A percentile compares a stretch with the other conserved stretches of the same genome.
Conservation (phyloP, 2,797 vertebrate species). For the Pangasius macronema region DNA sequence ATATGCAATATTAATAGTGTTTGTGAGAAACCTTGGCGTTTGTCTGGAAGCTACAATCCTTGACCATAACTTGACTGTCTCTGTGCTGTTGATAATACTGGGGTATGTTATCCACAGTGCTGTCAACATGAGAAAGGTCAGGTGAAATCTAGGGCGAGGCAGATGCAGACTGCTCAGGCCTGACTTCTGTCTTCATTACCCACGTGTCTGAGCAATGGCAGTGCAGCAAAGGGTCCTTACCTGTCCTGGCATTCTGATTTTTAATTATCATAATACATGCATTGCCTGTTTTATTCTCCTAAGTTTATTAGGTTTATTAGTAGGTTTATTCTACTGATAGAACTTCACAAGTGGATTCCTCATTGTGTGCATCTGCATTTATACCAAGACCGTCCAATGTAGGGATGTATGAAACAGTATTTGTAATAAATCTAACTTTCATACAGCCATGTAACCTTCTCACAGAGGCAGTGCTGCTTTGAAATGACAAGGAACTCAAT, state of each 20-base stretch:
- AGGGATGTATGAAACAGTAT: not conserved
- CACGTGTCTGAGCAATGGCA: not conserved
- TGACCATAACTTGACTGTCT: conserved; percentile 14
- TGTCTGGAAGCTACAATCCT: conserved; percentile 4
- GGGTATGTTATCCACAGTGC: conserved; percentile 5
- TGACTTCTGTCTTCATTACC: conserved; percentile 19
- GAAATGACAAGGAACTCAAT: not conserved
- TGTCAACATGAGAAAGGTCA: conserved; percentile 37
- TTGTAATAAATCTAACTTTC: not conserved
- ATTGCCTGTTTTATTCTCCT: not conserved
- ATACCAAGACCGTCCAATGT: not conserved
- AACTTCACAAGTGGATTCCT: not conserved
- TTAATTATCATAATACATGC: not conserved
- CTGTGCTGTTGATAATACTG: conserved; percentile 30
- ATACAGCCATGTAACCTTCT: not conserved
- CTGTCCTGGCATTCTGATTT: not conserved
- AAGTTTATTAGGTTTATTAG: no score
- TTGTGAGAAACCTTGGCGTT: not conserved
- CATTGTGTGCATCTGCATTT: not conserved
- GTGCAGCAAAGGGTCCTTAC: not conserved
- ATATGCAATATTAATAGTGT: conserved; percentile 11
- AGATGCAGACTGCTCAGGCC: conserved; percentile 20
- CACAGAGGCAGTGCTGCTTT: not conserved
- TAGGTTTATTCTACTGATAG: not conserved
- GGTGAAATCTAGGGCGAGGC: conserved; percentile 26